Evolutionary conservation across 2,797 vertebrate species (phyloP).

Genomic region (Pristis pectinata): DNA sequence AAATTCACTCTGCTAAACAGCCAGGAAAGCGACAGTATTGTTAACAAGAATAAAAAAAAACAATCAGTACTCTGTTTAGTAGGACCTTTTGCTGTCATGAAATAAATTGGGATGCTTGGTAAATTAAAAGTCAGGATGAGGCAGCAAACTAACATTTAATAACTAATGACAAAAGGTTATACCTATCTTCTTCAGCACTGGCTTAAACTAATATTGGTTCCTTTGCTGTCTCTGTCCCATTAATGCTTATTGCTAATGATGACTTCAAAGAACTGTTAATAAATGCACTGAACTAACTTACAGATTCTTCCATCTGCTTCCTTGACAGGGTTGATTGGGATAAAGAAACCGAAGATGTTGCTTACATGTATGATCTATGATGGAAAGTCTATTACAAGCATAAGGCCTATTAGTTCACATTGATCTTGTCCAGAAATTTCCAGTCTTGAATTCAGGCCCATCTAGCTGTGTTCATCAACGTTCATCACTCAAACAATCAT

Average conservation of each 20-base stretch:
- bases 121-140: conserved; percentile 2
- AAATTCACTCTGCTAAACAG: not conserved
- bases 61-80: not conserved
- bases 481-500: not conserved
- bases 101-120: not conserved
- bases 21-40: not conserved
- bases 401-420: not conserved
- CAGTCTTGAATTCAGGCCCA: not conserved
- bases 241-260: not conserved
- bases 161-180: not conserved
- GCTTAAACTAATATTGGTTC: not conserved
- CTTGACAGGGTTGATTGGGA: too few species aligned
- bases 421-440: not conserved
- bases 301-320: not conserved
- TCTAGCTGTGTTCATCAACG: not conserved
- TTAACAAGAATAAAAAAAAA: not conserved
- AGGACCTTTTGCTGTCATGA: not conserved
- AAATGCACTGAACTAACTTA: not conserved
- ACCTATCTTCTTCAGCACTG: not conserved
- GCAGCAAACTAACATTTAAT: not conserved
- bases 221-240: not conserved
- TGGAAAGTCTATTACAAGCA: not conserved
- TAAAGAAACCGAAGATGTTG: not conserved
- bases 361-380: not conserved
- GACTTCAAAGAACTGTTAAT: not conserved